These are phyloP conservation scores for Magallana angulata DNA, from an alignment of 1,140 invertebrate species.

Conservation along the genomic window DNA sequence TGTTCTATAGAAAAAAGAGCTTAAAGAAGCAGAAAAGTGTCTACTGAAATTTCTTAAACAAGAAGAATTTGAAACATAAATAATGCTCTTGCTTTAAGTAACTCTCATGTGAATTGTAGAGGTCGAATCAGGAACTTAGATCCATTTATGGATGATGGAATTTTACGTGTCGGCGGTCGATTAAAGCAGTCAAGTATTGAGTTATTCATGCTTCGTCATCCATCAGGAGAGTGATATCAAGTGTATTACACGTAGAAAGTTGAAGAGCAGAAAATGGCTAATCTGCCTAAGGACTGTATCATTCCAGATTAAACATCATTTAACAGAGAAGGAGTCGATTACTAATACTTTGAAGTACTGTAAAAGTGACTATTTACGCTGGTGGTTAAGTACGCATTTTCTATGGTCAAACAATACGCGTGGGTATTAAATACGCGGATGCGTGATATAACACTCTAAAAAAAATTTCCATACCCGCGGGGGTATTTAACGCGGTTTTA, in stretches of 20 bases:
- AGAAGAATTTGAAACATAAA: neutral
- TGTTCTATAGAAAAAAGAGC: no score
- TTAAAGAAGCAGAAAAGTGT: no score
- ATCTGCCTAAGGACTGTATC: conserved; percentile 13
- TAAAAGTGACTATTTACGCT: neutral
- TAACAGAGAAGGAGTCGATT: conserved; percentile 64
- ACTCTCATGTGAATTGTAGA: no score
- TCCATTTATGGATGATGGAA: no score
- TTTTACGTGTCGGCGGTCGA: neutral
- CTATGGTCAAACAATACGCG: no score
- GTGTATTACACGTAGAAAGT: conserved; percentile 35
- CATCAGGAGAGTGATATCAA: conserved; percentile 12
- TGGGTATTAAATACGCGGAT: no score
- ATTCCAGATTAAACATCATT: conserved; percentile 61
- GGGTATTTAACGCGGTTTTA: no score
- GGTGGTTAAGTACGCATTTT: no score
- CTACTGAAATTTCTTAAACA: no score
- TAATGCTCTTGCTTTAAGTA: neutral
- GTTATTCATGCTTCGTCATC: neutral
- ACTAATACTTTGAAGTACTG: conserved; percentile 65
- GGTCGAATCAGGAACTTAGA: neutral
- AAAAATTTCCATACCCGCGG: no score
- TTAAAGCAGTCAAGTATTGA: conserved; percentile 40
- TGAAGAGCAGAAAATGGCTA: conserved; percentile 54
- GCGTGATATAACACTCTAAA: no score